phyloP scores from a whole-genome alignment of 1,140 invertebrate species.

The Aphidius ervi region DNA sequence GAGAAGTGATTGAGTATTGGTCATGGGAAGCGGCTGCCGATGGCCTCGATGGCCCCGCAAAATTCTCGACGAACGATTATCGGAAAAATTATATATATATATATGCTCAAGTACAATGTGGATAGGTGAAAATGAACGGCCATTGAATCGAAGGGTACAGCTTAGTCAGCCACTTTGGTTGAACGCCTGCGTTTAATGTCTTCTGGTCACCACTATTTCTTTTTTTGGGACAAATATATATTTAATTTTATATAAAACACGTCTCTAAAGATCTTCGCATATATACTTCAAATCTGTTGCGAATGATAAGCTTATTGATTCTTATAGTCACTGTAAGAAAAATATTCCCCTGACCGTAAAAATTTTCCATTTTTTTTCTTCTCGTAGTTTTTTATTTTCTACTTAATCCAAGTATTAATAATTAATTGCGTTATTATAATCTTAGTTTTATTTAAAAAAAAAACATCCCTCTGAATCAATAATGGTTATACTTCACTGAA shows the following conservation, averaged over 20 bases:
- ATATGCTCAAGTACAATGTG: constrained; percentile 9
- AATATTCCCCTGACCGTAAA: neutral
- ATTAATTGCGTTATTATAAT: too few relatives aligned
- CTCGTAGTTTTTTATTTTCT: too few relatives aligned
- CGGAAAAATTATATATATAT: constrained; percentile 6
- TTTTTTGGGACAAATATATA: constrained; percentile 3
- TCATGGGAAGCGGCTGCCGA: constrained; percentile 4
- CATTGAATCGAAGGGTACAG: constrained; percentile 31
- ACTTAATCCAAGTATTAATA: too few relatives aligned
- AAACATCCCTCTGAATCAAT: too few relatives aligned
- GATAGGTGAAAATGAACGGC: constrained; percentile 33
- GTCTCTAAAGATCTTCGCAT: neutral
- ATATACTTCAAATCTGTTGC: neutral
- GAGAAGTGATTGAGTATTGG: neutral
- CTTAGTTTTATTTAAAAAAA: too few relatives aligned
- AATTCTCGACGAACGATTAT: constrained; percentile 28
- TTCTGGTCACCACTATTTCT: constrained; percentile 12
- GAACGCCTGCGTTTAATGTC: constrained; percentile 36
- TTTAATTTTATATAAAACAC: constrained; percentile 1
- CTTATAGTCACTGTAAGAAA: neutral
- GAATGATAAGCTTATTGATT: neutral
- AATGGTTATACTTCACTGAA: too few relatives aligned
- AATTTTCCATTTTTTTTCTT: too few relatives aligned
- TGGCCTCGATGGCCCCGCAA: constrained; percentile 19
- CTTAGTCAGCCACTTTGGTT: constrained; percentile 38